These are phyloP conservation scores for Onychostruthus taczanowskii DNA, from an alignment of 2,113 vertebrate species.

Conservation along the genomic window DNA sequence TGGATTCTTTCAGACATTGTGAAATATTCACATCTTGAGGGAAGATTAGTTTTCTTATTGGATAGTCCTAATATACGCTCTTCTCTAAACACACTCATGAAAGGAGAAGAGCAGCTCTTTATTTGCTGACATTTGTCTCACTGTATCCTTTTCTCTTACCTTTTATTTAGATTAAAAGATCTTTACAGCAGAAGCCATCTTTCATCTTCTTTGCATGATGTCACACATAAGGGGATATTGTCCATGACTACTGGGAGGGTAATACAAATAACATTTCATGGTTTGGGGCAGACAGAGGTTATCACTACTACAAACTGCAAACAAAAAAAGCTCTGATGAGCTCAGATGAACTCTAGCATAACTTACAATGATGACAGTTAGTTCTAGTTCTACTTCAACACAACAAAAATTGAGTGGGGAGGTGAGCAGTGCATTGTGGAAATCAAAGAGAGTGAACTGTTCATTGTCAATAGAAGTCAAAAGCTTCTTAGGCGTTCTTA, in stretches of 20 bases:
- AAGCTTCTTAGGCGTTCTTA: neutral
- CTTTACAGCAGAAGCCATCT: neutral
- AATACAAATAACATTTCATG: neutral
- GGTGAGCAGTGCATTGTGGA: neutral
- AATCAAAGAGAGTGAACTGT: neutral
- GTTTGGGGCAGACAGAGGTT: neutral
- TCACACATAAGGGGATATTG: neutral
- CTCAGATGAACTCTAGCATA: neutral
- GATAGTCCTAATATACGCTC: neutral
- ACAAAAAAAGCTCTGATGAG: neutral
- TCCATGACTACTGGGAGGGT: neutral
- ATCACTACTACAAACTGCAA: neutral
- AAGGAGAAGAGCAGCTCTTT: neutral
- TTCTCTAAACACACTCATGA: neutral
- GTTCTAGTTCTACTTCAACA: neutral
- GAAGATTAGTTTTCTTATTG: neutral
- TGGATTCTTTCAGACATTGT: neutral
- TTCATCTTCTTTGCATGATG: neutral
- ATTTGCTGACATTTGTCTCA: neutral
- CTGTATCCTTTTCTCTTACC: neutral
- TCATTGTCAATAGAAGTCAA: neutral
- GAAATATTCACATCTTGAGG: slow-evolving; percentile 12
- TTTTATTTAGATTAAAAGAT: neutral
- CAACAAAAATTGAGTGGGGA: neutral
- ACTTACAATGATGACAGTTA: neutral